These are phyloP conservation scores for Lates japonicus DNA, from an alignment of 2,797 vertebrate species.

Conservation along the genomic window DNA sequence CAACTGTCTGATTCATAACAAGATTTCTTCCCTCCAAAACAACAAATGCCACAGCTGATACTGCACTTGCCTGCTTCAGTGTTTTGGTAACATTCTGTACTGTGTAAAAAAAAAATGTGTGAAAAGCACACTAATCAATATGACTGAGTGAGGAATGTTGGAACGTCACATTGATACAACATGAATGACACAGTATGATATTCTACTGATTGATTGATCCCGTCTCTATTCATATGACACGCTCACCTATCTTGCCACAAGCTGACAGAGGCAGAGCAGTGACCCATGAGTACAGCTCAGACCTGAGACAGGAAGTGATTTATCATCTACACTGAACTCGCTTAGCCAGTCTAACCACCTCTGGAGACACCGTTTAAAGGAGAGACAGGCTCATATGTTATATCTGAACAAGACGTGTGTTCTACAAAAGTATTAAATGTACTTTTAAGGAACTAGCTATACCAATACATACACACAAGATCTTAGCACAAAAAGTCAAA, in stretches of 20 bases:
- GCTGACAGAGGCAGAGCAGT: constrained; percentile 54
- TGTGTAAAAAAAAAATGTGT: constrained; percentile 19
- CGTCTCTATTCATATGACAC: constrained; percentile 47
- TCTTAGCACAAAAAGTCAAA: not conserved
- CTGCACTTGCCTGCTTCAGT: constrained; percentile 9
- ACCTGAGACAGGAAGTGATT: constrained; percentile 70
- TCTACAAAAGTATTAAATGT: not conserved
- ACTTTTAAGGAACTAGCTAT: not conserved
- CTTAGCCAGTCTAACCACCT: constrained; percentile 26
- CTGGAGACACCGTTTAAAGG: constrained; percentile 42
- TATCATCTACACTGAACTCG: constrained; percentile 53
- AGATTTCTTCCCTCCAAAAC: constrained; percentile 2
- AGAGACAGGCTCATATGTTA: constrained; percentile 47
- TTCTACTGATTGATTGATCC: constrained; percentile 59
- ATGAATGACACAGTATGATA: constrained; percentile 31
- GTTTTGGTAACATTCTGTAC: not conserved
- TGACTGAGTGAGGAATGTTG: constrained; percentile 28
- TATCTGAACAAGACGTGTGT: constrained; percentile 22
- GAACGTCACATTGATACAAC: constrained; percentile 10
- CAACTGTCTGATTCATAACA: constrained; percentile 2
- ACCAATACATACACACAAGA: not conserved
- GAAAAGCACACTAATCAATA: constrained; percentile 50
- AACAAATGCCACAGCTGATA: constrained; percentile 1
- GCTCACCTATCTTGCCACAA: constrained; percentile 44
- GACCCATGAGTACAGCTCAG: constrained; percentile 64